Base-by-base conservation (phyloP, 2,888 invertebrate genomes). In the Drosophila maculinotata region DNA sequence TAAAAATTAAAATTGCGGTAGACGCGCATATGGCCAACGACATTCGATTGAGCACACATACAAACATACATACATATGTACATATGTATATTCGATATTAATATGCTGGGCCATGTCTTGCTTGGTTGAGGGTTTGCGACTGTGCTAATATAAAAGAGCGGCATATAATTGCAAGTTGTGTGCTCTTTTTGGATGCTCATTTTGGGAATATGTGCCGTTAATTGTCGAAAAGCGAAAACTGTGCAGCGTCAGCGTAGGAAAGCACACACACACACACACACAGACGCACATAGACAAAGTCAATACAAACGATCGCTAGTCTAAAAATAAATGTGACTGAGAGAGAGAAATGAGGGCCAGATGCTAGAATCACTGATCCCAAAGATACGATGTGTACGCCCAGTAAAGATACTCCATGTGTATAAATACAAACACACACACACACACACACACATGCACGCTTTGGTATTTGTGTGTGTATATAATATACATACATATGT, bases 251-350 rank as follows among this genome's bases (percentile, higher is more conserved):
- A 39, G 42, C 9, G 36, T 44, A 62, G 33, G 49, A 30, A 57
- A 35, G 14, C 35, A 28, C 63, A 56, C 10, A 53, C 17, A 41
- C 26, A 33, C 39, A 44, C 2, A 42, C 23, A 49, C 4, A 48
- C 17, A 33, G 28, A 53, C n/a, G 39, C n/a, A 36, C 7, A 48
- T 15, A 23, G 8, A 8, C 15, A 36, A 36, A 69, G 35, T 54
- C 47, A 63, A 69, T 54, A 70, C 53, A 67, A 41, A 49, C 57
- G 71, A 62, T 62, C 51, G 49, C 9, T n/a, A 12, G 35, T 63
- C 68, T 72, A 72, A 63, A 72, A 68, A 72, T 72, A 72, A 68
- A 52, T 72, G 51, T 58, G 57, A 57, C 60, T 42, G 56, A 30
- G 59, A 39, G 39, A 12, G 39, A 5, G 15, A 26, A 59, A 31